Conservation (phyloP, 2,797 vertebrate species). For the Thamnophis elegans region DNA sequence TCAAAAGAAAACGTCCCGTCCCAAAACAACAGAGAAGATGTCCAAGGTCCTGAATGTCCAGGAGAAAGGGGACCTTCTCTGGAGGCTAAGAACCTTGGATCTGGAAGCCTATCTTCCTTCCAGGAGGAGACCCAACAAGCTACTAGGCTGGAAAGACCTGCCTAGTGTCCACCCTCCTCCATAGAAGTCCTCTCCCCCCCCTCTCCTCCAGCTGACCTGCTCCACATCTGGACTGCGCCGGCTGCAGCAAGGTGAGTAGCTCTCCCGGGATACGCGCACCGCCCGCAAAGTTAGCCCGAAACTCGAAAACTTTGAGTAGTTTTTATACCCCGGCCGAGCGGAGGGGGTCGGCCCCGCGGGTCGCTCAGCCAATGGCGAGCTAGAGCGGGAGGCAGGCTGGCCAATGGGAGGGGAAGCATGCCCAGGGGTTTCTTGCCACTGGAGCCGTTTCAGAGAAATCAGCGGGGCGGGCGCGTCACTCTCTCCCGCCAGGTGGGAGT, state of each 20-base stretch:
- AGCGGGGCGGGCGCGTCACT: not conserved
- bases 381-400: not conserved
- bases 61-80: not conserved
- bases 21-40: not conserved
- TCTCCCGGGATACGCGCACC: not conserved
- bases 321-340: not conserved
- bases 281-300: not conserved
- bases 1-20: not conserved
- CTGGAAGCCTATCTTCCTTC: not conserved
- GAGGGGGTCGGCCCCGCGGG: not conserved
- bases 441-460: slow-evolving; percentile 85
- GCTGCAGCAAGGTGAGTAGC: not conserved
- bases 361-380: slow-evolving; percentile 10
- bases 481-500: not conserved
- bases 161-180: not conserved
- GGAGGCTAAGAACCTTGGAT: not conserved
- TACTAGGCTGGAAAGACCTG: not conserved
- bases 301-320: not conserved
- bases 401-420: slow-evolving; percentile 20
- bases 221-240: not conserved
- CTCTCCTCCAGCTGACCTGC: not conserved
- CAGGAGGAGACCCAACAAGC: not conserved
- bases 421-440: slow-evolving; percentile 72
- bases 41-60: not conserved
- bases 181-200: not conserved